Evolutionary conservation across 2,113 vertebrate genomes (phyloP).

Genomic region (Lepus europaeus): DNA sequence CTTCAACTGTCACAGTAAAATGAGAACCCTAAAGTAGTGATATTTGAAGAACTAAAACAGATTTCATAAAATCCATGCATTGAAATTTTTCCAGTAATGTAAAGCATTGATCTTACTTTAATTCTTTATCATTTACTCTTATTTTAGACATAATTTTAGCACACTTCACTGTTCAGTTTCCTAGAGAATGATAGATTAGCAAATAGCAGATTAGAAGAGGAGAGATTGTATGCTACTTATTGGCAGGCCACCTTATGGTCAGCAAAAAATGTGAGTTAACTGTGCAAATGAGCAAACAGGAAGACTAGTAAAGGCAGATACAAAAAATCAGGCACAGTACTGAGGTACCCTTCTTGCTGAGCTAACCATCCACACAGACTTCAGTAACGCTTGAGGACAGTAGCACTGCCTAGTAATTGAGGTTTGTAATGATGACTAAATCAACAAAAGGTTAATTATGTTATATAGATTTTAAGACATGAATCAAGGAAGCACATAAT

Average conservation of each 20-base stretch:
- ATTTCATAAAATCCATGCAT: slow-evolving; percentile 18
- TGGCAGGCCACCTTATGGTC: slow-evolving; percentile 4
- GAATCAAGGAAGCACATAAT: slow-evolving; percentile 23
- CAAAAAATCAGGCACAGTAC: not conserved
- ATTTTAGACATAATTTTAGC: slow-evolving; percentile 49
- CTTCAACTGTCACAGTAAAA: not conserved
- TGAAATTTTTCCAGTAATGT: slow-evolving; percentile 1
- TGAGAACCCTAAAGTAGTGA: not conserved
- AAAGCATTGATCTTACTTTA: not conserved
- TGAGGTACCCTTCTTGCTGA: not conserved
- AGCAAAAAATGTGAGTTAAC: slow-evolving; percentile 49
- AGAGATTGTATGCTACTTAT: slow-evolving; percentile 25
- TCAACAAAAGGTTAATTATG: slow-evolving; percentile 40
- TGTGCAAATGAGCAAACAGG: not conserved
- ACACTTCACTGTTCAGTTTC: slow-evolving; percentile 29
- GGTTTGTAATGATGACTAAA: slow-evolving; percentile 5
- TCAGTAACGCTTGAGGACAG: not conserved
- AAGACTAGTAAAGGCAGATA: slow-evolving; percentile 32
- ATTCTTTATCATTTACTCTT: slow-evolving; percentile 32
- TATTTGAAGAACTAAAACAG: slow-evolving; percentile 51
- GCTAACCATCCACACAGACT: not conserved
- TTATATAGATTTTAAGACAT: slow-evolving; percentile 1
- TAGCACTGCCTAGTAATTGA: slow-evolving; percentile 32
- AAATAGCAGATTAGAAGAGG: slow-evolving; percentile 14
- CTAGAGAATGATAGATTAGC: not conserved